phyloP scores from a whole-genome alignment of 2,113 vertebrate species.

The Poeciliopsis retropinna region DNA sequence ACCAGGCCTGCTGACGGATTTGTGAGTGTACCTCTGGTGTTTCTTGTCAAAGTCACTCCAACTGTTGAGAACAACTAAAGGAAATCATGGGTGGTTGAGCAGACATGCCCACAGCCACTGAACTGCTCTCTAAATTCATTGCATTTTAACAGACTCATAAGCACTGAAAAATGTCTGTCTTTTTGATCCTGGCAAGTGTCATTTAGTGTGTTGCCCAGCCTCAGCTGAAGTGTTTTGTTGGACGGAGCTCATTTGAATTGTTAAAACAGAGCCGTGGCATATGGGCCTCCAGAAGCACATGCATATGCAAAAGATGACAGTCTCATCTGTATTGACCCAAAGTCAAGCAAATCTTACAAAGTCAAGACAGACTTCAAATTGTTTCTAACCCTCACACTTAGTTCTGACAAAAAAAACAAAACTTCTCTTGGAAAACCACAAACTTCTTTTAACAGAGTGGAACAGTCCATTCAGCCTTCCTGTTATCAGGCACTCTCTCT shows the following conservation, averaged over 20 bases:
- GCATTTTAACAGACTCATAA: neutral
- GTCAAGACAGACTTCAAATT: conserved; percentile 20
- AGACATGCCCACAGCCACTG: neutral
- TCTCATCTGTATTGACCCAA: conserved; percentile 34
- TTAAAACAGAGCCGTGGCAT: conserved; percentile 66
- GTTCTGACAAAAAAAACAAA: conserved; percentile 8
- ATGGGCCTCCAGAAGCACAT: conserved; percentile 77
- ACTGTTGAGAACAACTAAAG: neutral
- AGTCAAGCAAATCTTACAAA: conserved; percentile 15
- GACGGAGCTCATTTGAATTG: conserved; percentile 75
- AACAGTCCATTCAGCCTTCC: too few relatives aligned
- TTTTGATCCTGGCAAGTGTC: conserved; percentile 1
- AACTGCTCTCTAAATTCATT: neutral
- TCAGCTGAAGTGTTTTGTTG: conserved; percentile 37
- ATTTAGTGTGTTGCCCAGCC: neutral
- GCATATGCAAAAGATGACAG: conserved; percentile 74
- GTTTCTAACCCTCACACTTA: conserved; percentile 5
- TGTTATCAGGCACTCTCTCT: too few relatives aligned
- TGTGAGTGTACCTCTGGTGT: too few relatives aligned
- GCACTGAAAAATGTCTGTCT: neutral
- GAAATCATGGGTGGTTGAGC: neutral
- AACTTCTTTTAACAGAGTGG: too few relatives aligned
- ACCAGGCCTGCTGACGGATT: neutral
- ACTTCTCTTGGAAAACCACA: neutral
- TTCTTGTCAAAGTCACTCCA: too few relatives aligned